phyloP scores from a whole-genome alignment of 2,797 vertebrate genomes.

The Gadopsis marmoratus region DNA sequence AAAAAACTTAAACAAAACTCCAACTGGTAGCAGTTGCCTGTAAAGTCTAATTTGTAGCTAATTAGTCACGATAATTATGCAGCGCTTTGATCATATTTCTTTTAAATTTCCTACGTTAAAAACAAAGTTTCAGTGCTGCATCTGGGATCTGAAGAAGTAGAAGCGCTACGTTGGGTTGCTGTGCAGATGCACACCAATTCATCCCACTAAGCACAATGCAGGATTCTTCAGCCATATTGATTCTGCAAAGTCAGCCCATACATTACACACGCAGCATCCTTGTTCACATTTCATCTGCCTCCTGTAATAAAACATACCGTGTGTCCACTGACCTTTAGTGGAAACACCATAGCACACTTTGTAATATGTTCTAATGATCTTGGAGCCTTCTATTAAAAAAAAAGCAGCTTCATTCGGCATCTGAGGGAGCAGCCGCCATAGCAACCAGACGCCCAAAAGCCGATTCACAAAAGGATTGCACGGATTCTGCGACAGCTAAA shows the following conservation, averaged over 20 bases:
- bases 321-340: constrained; percentile 72
- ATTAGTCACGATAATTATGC: neutral
- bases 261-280: constrained; percentile 61
- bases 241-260: constrained; percentile 42
- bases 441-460: constrained; percentile 57
- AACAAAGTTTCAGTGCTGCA: neutral
- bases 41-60: constrained; percentile 6
- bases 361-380: constrained; percentile 71
- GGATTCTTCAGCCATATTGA: constrained; percentile 56
- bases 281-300: constrained; percentile 58
- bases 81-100: neutral
- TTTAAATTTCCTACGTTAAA: neutral
- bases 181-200: constrained; percentile 4
- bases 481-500: too few relatives aligned
- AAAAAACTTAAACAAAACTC: constrained; percentile 7
- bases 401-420: constrained; percentile 45
- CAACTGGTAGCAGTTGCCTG: neutral
- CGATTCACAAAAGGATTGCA: too few relatives aligned
- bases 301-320: constrained; percentile 62
- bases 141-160: constrained; percentile 6
- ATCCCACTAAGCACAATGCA: constrained; percentile 39
- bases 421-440: constrained; percentile 66
- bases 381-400: neutral
- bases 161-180: constrained; percentile 9
- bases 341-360: constrained; percentile 70